Evolutionary conservation across 2,888 invertebrate genomes (phyloP), one percentile per base, ranked within the genome.

Genomic region (Candidula unifasciata): DNA sequence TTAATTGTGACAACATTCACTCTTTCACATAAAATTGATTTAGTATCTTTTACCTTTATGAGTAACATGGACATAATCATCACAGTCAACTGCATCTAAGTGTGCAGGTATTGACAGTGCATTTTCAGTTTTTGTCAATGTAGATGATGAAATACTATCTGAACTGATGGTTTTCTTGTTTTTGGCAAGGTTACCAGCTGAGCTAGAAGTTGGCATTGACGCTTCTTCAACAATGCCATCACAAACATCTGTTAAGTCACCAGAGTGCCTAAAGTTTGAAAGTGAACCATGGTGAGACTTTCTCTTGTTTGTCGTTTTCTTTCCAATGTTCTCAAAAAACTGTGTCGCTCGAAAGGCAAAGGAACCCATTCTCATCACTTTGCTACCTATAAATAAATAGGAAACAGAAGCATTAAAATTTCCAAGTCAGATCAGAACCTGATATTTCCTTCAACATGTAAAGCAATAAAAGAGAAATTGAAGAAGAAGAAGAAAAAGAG

Each of bases 251-350:
- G 77, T 76, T 30, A 66, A 69, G 68, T 82, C 82, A 18, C 80
- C 64, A 16, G 85, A 60, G 57, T 80, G 76, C n/a, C 30, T 21
- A n/a, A 68, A 57, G 80, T 54, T 69, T 52, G 30, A 30, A 37
- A 27, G 24, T 16, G 68, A 69, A n/a, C 2, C 73, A 24, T 73
- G 77, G 27, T n/a, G 30, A 16, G 68, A 69, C 27, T 86, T 87
- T 16, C 82, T 85, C 71, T 85, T 86, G 13, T 86, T 85, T 13
- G 82, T 84, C 3, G 87, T 82, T 83, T 90, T 91, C 85, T 90
- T 91, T 8, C 91, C 89, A 18, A 92, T 86, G 35, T 89, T 90
- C 80, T 91, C 92, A 80, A 92, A 91, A 84, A 92, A 91, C 69
- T 90, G 90, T 2, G 90, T 89, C 2, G 91, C 91, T 33, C 88